Evolutionary conservation across 2,113 vertebrate genomes (phyloP).

Genomic region (Calyptommatus sinebrachiatus): DNA sequence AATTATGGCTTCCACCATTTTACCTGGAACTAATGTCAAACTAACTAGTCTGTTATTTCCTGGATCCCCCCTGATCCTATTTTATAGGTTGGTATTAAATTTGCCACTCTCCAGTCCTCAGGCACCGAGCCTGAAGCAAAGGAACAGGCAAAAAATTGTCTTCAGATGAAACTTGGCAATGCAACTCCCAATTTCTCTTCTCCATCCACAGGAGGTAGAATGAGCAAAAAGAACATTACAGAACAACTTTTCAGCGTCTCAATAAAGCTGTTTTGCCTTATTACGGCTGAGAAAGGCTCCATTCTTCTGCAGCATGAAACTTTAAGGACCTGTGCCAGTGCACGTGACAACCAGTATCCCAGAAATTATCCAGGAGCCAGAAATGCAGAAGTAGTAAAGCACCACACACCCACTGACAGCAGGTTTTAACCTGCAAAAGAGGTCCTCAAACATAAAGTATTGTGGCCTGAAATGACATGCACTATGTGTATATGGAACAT

Average conservation of each 20-base stretch:
- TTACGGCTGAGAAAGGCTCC: too few species aligned
- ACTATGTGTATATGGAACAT: neutral
- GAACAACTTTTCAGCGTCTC: neutral
- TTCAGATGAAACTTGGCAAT: neutral
- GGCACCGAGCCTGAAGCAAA: neutral
- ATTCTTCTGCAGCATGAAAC: neutral
- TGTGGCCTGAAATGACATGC: neutral
- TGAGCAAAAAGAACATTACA: neutral
- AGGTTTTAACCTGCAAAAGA: neutral
- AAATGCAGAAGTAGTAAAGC: neutral
- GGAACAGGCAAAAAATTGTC: too few species aligned
- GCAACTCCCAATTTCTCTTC: neutral
- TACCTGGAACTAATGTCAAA: too few species aligned
- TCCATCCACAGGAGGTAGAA: neutral
- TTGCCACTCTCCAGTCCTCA: too few species aligned
- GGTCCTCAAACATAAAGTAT: neutral
- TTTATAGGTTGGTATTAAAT: too few species aligned
- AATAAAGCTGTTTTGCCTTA: neutral
- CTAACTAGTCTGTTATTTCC: too few species aligned
- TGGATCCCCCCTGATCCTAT: too few species aligned
- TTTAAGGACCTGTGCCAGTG: neutral
- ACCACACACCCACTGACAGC: neutral
- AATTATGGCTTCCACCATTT: too few species aligned
- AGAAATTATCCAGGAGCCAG: neutral
- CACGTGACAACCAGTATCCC: neutral